Base-by-base conservation (phyloP, 2,797 vertebrate genomes). In the Artibeus lituratus region DNA sequence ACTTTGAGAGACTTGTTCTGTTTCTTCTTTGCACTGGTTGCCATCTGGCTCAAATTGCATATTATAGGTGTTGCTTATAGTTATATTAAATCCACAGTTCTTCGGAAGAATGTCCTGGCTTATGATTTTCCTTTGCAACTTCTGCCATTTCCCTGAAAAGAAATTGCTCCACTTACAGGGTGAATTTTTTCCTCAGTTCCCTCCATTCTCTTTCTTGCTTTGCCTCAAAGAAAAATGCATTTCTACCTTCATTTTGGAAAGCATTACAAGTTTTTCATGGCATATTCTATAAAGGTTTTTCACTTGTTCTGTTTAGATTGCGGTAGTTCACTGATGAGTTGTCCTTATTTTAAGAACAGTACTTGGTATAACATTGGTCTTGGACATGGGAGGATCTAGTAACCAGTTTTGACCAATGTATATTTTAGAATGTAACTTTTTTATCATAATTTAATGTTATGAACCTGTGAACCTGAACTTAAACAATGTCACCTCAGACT, bases 111-210 rank as follows among this genome's bases (percentile, higher is more conserved):
- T 69, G 18, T 5, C 51, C 57, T 94, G 69, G 42, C 29, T 49
- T 94, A 78, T 55, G 78, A 70, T 83, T 94, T 96, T 96, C 18
- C 87, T 81, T 95, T 92, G 90, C n/a, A 22, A 76, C 39, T 72
- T 94, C 65, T 96, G 22, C 39, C 47, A 69, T 96, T 97, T 87
- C 42, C 37, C 84, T 89, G 42, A 74, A 94, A 95, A 89, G 37
- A 93, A 93, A 92, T 70, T 80, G 49, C 22, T 90, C 53, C 32
- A 74, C 87, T 94, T 95, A 87, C 44, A 76, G 37, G 55, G 37
- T 73, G 39, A 69, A 35, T 70, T 84, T 74, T 97, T 78, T 44
- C 39, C 35, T 84, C 26, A 9, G 51, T 76, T 67, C 74, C 39
- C 59, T 18, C 10, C 7, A n/a, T 81, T 16, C 11, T 94, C 49